Percentiles rank a stretch among this genome's conserved stretches.
Evolutionary conservation across 2,888 invertebrate species (phyloP).

Genomic region (Leptarthrus brevirostris): DNA sequence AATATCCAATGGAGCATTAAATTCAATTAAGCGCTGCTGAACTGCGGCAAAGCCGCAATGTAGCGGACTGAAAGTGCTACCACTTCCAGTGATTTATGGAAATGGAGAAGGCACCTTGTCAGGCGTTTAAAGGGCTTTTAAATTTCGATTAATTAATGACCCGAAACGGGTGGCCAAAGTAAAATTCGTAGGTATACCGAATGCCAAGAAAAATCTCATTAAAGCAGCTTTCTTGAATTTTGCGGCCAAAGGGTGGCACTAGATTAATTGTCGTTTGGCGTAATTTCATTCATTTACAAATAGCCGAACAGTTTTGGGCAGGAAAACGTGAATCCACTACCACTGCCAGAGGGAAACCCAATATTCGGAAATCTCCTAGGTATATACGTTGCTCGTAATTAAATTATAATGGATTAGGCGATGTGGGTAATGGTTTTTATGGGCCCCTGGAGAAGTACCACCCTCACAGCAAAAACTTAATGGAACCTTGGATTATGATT

Average conservation of each 20-base stretch:
- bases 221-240: constrained; percentile 7
- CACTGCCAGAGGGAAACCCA: not conserved
- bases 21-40: constrained; percentile 34
- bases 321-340: not conserved
- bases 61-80: constrained; percentile 32
- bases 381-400: constrained; percentile 24
- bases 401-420: constrained; percentile 41
- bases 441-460: not conserved
- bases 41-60: constrained; percentile 37
- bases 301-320: constrained; percentile 24
- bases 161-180: not conserved
- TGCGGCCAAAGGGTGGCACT: not conserved
- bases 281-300: constrained; percentile 20
- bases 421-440: constrained; percentile 12
- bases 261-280: constrained; percentile 28
- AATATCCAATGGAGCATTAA: constrained; percentile 42
- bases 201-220: constrained; percentile 26
- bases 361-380: constrained; percentile 19
- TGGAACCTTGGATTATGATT: constrained; percentile 34
- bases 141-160: constrained; percentile 44
- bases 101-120: constrained; percentile 40
- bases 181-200: not conserved
- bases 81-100: constrained; percentile 42
- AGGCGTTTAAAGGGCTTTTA: constrained; percentile 35
- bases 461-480: constrained; percentile 16